Base-by-base conservation (phyloP, 2,113 vertebrate species). In the Paraplagusia blochii region DNA sequence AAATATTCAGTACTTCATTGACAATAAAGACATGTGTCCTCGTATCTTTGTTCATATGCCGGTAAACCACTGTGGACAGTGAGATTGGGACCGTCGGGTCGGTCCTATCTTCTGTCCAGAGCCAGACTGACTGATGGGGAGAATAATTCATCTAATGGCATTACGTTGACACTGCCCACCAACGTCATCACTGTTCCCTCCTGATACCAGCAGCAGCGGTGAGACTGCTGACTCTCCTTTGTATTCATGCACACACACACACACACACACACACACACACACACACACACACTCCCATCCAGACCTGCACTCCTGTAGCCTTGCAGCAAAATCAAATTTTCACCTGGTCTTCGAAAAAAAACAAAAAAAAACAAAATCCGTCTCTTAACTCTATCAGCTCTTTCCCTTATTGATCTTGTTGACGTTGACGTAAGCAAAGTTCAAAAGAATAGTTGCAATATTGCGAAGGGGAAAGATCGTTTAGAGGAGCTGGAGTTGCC, bases 81-180 rank as follows among this genome's bases (percentile, higher is more conserved):
- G 48, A 58, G 40, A 33, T 29, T 14, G 15, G 58, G 44, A 43
- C 43, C 52, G 56, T 78, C 60, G 63, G 34, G 34, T 54, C 55
- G 29, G 43, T 59, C 29, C 60, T 45, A 1, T 44, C 47, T 18
- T 9, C 65, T 45, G 52, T 59, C 53, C 44, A 39, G 54, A 44
- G 61, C 49, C 66, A 70, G 58, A 50, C 72, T 76, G 77, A 82
- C 59, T 72, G 70, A 81, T 81, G 65, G 65, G 55, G 18, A 65
- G 73, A 76, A 79, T 77, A 78, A 86, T 78, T 81, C 34, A 78
- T 81, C 50, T 78, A 80, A 78, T 82, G 67, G 57, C 52, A 66
- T 78, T 70, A 69, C 33, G 63, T 60, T 82, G 79, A 86, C 72
- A 69, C 50, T 17, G 44, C 72, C 65, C 69, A 29, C 45, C 47